Evolutionary conservation across 2,797 vertebrate genomes (phyloP), one percentile per base, ranked within the genome.

Genomic region (Peromyscus melanophrys): DNA sequence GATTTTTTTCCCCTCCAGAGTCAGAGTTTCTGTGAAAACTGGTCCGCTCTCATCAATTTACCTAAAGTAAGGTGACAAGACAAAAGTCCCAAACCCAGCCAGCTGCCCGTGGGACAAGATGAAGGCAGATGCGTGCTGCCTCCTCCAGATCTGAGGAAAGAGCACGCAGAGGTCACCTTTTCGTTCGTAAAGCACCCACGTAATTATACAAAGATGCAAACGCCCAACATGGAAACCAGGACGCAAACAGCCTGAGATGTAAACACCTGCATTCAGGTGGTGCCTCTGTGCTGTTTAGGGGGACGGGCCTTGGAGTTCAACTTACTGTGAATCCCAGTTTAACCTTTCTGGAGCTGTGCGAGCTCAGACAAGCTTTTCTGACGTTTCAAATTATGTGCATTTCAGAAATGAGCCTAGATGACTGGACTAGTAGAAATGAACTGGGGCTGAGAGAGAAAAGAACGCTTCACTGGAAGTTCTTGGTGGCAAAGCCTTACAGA

Each of bases 11-110:
- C 89, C 76, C 75, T 34, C 55, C 63, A 14, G 55, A 93, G 81
- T 95, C 67, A 96, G 94, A 69, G 94, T 94, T 94, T 96, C 81
- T 90, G 77, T 43, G 65, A 94, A 96, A 93, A 76, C 3, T 37
- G n/a, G 52, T 85, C 80, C 63, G 46, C 2, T 69, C 83, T 93
- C 57, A 90, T 76, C 31, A 49, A 49, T 84, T 83, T 90, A 78
- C 84, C 55, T 73, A 49, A 67, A 34, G 69, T 87, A 81, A 85
- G 73, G 78, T 65, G 84, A 95, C 71, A 76, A 85, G 49, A 81
- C 67, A 69, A 65, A 52, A 95, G 89, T 40, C 86, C 52, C 52
- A 73, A 13, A 67, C 80, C 89, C 77, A 37, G 73, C 65, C 4
- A 78, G 84, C 1, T n/a, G 63, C 61, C 37, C 25, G 27, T 34